These are phyloP conservation scores for Osmerus eperlanus DNA, from an alignment of 2,113 vertebrate genomes.

Conservation along the genomic window DNA sequence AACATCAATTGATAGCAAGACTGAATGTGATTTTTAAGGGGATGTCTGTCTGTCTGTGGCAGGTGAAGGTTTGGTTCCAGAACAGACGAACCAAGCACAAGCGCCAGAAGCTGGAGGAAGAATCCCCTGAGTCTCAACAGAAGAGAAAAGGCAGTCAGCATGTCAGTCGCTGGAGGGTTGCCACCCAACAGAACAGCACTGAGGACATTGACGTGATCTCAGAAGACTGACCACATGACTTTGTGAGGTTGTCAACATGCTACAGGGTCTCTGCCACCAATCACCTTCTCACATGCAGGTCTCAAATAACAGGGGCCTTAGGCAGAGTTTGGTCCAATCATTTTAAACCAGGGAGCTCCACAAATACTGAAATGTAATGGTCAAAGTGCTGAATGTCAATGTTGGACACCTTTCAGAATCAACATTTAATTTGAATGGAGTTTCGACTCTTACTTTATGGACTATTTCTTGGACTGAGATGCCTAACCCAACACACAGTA, in stretches of 20 bases:
- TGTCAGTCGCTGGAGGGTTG: conserved; percentile 73
- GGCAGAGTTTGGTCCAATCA: no score
- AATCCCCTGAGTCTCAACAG: conserved; percentile 72
- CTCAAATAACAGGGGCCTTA: no score
- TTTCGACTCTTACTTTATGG: no score
- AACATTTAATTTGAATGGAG: no score
- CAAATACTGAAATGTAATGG: no score
- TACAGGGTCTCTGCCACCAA: not conserved
- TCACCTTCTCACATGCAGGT: not conserved
- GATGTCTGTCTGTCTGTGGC: conserved; percentile 1
- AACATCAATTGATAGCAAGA: not conserved
- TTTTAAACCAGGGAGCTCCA: no score
- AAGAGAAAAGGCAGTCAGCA: conserved; percentile 78
- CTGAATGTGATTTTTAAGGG: no score
- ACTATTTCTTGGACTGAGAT: no score
- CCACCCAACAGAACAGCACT: conserved; percentile 65
- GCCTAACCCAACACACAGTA: no score
- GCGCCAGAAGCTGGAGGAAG: conserved; percentile 79
- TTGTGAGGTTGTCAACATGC: not conserved
- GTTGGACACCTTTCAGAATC: no score
- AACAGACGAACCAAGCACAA: conserved; percentile 81
- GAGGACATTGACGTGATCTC: conserved; percentile 75
- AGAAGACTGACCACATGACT: conserved; percentile 64
- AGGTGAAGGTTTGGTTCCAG: conserved; percentile 83
- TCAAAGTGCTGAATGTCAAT: no score